Evolutionary conservation across 37 sponge, comb jelly and placozoan genomes (phyloP).

Genomic region (Aphrocallistes beatrix): DNA sequence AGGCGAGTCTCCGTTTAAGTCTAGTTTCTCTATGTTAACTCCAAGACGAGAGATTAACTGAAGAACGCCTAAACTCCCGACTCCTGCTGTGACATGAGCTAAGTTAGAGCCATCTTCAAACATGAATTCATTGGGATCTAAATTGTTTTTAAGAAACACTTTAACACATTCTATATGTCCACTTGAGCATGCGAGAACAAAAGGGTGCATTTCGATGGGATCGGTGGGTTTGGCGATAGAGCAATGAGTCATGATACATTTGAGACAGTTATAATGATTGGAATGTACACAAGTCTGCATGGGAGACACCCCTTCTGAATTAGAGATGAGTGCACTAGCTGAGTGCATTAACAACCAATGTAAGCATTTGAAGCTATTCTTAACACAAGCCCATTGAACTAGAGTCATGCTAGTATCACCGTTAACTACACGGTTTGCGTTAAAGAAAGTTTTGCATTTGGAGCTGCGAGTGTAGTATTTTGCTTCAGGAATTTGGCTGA

Average conservation of each 20-base stretch:
- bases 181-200: not conserved
- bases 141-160: not conserved
- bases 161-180: not conserved
- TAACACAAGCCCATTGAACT: not conserved
- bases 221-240: not conserved
- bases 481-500: not conserved
- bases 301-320: not conserved
- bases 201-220: not conserved
- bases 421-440: not conserved
- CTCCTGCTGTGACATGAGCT: slow-evolving; percentile 2
- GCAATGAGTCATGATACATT: not conserved
- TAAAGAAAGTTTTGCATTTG: not conserved
- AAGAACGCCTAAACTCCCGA: not conserved
- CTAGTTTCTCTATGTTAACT: not conserved
- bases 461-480: not conserved
- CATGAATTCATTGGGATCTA: not conserved
- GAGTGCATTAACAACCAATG: not conserved
- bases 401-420: not conserved
- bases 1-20: not conserved
- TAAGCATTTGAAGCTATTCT: not conserved
- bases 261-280: not conserved
- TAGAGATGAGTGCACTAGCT: not conserved
- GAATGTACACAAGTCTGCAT: not conserved
- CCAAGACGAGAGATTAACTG: not conserved
- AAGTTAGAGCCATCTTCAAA: not conserved